Evolutionary conservation across 2,797 vertebrate species (phyloP).

Genomic region (Ctenosaura bakeri): DNA sequence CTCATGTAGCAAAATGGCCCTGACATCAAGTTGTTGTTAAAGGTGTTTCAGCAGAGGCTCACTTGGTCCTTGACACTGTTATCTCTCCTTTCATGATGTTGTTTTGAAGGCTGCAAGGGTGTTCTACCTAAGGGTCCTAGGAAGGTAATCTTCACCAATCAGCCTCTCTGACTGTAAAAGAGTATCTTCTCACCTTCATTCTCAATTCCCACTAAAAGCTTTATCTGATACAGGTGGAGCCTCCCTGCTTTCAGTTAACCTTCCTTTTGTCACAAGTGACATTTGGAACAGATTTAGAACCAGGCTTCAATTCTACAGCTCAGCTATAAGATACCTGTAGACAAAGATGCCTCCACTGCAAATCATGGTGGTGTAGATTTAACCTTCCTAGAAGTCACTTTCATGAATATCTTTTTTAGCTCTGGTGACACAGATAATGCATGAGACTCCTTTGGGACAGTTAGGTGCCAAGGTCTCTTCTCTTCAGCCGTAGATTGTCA

Average conservation of each 20-base stretch:
- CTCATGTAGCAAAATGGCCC: neutral
- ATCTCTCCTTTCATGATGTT: neutral
- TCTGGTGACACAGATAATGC: constrained; percentile 15
- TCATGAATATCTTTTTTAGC: neutral
- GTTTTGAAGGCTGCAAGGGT: neutral
- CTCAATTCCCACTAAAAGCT: constrained; percentile 15
- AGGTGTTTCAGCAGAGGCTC: neutral
- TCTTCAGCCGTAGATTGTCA: neutral
- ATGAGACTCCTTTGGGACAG: neutral
- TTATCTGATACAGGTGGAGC: neutral
- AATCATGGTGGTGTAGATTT: neutral
- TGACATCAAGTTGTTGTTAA: neutral
- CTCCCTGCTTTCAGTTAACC: neutral
- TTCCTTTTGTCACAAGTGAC: neutral
- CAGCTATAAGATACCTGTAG: neutral
- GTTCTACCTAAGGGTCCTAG: neutral
- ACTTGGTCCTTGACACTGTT: neutral
- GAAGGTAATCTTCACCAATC: neutral
- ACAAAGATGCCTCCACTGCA: neutral
- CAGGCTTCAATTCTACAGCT: neutral
- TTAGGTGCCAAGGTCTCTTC: constrained; percentile 15
- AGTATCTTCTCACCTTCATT: neutral
- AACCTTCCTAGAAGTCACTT: constrained; percentile 23
- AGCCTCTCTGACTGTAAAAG: neutral
- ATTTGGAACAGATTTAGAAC: constrained; percentile 18